Evolutionary conservation across 2,113 vertebrate species (phyloP).

Genomic region (Mixornis gularis): DNA sequence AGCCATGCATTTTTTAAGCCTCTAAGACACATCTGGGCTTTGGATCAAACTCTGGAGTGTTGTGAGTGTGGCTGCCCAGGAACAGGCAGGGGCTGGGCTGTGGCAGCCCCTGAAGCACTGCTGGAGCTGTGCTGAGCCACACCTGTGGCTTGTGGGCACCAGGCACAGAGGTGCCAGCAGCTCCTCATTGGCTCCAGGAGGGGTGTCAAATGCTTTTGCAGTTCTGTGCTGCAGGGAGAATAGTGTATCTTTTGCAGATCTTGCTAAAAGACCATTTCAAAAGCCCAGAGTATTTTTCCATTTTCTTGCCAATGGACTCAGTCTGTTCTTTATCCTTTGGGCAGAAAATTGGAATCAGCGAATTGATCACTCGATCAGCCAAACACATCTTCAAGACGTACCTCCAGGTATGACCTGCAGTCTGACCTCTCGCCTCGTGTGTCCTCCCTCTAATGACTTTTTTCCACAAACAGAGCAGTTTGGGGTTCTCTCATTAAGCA

Average conservation of each 20-base stretch:
- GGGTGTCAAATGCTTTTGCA: not conserved
- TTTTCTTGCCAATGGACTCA: not conserved
- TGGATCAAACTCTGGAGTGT: not conserved
- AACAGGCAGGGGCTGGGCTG: not conserved
- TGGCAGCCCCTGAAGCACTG: not conserved
- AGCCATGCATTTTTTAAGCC: not conserved
- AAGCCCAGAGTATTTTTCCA: not conserved
- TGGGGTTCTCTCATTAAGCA: slow-evolving; percentile 4
- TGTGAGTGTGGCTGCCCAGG: not conserved
- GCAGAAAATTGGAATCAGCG: slow-evolving; percentile 93
- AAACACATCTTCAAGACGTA: slow-evolving; percentile 99
- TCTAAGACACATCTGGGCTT: not conserved
- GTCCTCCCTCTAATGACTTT: not conserved
- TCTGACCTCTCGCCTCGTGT: not conserved
- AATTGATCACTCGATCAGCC: slow-evolving; percentile 93
- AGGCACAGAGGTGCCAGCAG: not conserved
- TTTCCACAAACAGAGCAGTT: not conserved
- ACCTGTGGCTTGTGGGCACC: not conserved
- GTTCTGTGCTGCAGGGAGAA: not conserved
- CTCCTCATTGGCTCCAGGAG: not conserved
- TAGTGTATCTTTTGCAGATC: not conserved
- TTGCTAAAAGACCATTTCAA: not conserved
- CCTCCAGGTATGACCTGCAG: slow-evolving; percentile 82
- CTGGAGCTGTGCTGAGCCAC: not conserved
- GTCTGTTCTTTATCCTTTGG: not conserved